Conservation (phyloP, 2,888 invertebrate genomes). For the Drosophila nr. perissopoda region DNA sequence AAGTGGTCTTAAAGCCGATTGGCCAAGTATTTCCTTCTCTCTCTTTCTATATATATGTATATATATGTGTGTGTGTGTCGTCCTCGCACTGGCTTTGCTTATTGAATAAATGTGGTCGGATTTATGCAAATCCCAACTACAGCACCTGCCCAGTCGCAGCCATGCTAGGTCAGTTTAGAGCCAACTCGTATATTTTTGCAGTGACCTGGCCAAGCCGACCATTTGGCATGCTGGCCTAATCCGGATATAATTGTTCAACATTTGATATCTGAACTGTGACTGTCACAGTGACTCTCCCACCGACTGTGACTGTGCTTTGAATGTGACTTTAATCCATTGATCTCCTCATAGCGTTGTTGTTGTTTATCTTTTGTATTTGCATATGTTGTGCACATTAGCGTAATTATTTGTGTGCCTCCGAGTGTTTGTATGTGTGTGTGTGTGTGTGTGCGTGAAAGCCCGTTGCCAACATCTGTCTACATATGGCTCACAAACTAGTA, state of each 20-base stretch:
- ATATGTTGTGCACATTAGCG: slow-evolving; percentile 62
- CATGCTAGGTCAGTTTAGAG: slow-evolving; percentile 5
- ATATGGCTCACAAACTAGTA: slow-evolving; percentile 57
- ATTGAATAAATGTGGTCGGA: slow-evolving; percentile 74
- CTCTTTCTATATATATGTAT: slow-evolving; percentile 6
- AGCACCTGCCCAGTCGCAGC: slow-evolving; percentile 19
- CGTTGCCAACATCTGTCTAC: slow-evolving; percentile 38
- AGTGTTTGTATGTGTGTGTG: neutral
- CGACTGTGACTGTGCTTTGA: slow-evolving; percentile 24
- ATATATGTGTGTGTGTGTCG: neutral
- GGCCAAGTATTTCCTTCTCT: slow-evolving; percentile 26
- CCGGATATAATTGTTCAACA: slow-evolving; percentile 69
- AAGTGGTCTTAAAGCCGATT: slow-evolving; percentile 78
- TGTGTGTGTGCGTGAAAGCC: slow-evolving; percentile 15
- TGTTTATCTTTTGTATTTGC: slow-evolving; percentile 54
- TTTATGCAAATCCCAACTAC: slow-evolving; percentile 69
- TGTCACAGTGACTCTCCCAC: slow-evolving; percentile 31
- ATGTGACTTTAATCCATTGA: slow-evolving; percentile 27
- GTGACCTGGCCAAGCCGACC: slow-evolving; percentile 31
- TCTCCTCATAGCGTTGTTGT: slow-evolving; percentile 21
- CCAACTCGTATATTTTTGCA: slow-evolving; percentile 31
- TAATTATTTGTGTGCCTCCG: slow-evolving; percentile 66
- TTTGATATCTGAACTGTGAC: slow-evolving; percentile 63
- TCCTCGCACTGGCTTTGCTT: slow-evolving; percentile 38
- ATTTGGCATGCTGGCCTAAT: slow-evolving; percentile 58